Evolutionary conservation across 2,888 invertebrate genomes (phyloP).

Genomic region (Choristoneura rosaceana): DNA sequence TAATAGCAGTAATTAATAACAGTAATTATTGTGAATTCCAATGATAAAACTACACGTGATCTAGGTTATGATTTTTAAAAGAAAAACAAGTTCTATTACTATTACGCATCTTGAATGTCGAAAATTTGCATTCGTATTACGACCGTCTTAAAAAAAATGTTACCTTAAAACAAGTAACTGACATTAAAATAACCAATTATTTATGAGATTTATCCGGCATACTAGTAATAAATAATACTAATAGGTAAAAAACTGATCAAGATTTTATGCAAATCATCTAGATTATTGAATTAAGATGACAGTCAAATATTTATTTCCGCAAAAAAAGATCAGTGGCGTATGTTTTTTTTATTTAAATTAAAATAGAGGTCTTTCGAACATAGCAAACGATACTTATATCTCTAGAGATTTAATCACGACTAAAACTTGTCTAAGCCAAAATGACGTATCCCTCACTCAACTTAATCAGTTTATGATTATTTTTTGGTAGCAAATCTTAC

Average conservation of each 20-base stretch:
- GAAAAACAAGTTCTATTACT: not conserved
- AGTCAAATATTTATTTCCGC: not conserved
- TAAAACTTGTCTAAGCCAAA: no score
- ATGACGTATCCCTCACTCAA: no score
- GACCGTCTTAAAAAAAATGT: conserved; percentile 29
- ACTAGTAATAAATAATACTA: not conserved
- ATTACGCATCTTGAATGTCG: not conserved
- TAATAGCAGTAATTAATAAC: no score
- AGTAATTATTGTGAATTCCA: not conserved
- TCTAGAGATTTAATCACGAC: no score
- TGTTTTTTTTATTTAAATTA: no score
- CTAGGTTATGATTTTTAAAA: not conserved
- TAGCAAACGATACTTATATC: no score
- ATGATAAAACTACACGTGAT: not conserved
- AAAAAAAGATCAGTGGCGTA: not conserved
- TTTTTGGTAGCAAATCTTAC: no score
- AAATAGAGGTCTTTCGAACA: no score
- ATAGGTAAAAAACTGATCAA: not conserved
- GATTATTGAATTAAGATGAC: not conserved
- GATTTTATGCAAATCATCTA: not conserved
- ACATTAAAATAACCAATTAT: conserved; percentile 5
- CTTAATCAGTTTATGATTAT: no score
- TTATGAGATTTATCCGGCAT: conserved; percentile 12
- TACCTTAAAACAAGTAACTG: conserved; percentile 23
- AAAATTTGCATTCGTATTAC: not conserved